Base-by-base conservation (phyloP, 2,888 invertebrate genomes). In the Archips crataeganus region DNA sequence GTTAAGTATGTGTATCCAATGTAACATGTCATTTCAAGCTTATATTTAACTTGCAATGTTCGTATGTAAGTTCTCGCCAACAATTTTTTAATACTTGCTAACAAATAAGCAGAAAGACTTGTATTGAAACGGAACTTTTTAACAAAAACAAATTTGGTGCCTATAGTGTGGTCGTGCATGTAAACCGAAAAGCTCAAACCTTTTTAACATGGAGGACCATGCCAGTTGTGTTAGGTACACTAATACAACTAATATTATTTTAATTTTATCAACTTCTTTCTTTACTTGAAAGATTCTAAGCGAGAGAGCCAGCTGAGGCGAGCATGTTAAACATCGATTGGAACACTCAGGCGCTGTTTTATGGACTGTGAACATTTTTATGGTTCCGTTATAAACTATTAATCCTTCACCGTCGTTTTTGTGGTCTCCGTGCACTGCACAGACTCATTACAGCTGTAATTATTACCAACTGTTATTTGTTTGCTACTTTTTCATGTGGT, bases 311-410 rank as follows among this genome's bases (percentile, higher is more conserved):
- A 61, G 63, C 64, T 74, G 73, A 10, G 34, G 10, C 67, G 42
- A 13, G 73, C 73, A 49, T 73, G 65, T 57, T 64, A 65, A 70
- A 60, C 60, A 60, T 64, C 69, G 49, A 49, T 72, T 49, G 42
- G 54, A 39, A 47, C 15, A 54, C 36, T 15, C 66, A 13, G 32
- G n/a, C 66, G 62, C 3, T 60, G 23, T 63, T 74, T 74, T 70
- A 74, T 74, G 74, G 65, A 65, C 69, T 74, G 74, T 74, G 69
- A 74, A 74, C 60, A 42, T 64, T 74, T 74, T 74, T 74, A 74
- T 70, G 60, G 74, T 45, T 60, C 60, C 42, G 70, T 74, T 70
- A 54, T 74, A 74, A 74, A 73, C 73, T 73, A 69, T 73, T 64
- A 73, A 64, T 69, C 63, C 34, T 49, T 60, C 63, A 49, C 68